Evolutionary conservation across 2,797 vertebrate species (phyloP), one percentile per base, ranked within the genome.

Genomic region (Platyrinchus mystaceus): DNA sequence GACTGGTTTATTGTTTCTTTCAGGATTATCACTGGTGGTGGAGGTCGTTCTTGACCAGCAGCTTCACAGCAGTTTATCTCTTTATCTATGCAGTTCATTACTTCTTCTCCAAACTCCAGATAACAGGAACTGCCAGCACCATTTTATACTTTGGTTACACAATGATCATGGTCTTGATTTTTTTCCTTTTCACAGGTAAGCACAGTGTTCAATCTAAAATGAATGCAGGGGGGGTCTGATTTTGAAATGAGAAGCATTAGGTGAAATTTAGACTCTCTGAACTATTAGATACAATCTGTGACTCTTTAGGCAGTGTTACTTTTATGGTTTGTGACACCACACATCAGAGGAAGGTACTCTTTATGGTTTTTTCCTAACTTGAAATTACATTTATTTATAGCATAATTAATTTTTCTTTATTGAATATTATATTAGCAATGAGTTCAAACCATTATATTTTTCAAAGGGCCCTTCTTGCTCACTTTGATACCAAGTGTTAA

Each of bases 11-110:
- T 56, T 86, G 43, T 68, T 95, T 89, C 56, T 88, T 96, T 41
- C 96, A 99, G 99, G 98, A 99, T 97, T 99, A 98, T 95, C 98
- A 99, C 89, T 99, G 98, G 99, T 99, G 98, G 99, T 99, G 98
- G 99, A 96, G 98, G 52, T 99, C 98, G 0, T 99, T 99, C 96
- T 96, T 99, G 96, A 99, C 98, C 20, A 99, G 99, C 58, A 98
- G 99, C 95, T 99, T 99, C 96, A 99, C 98, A 14, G 98, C 99
- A 5, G 97, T 98, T 78, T 99, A 99, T 93, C 97, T 99, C 86
- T 98, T 99, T 52, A 96, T 99, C 92, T 99, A 99, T 70, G 98
- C 98, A 30, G 95, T 99, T 90, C 98, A 99, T 97, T 99, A 99
- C 97, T 99, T 99, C 97, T 99, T 99, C 95, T 98, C 98, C 27